Evolutionary conservation across 1,140 invertebrate genomes (phyloP).

Genomic region (Caerostris darwini): DNA sequence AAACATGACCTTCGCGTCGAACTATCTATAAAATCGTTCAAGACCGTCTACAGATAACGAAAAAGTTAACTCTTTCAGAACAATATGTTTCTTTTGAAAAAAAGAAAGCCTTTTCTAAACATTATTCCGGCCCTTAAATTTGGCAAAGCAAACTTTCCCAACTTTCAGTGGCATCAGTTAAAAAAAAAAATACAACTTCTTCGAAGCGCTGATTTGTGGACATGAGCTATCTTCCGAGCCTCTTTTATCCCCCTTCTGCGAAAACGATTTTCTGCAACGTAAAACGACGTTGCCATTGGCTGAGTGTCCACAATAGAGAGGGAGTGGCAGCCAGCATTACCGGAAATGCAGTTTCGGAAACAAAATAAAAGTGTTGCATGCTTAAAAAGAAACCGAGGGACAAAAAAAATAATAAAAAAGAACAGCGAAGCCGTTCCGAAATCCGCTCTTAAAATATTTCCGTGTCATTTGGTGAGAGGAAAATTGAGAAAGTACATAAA

Average conservation of each 20-base stretch:
- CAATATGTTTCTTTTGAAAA: no score
- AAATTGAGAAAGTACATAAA: conserved; percentile 59
- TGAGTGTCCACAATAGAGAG: conserved; percentile 43
- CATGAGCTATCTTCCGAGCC: conserved; percentile 10
- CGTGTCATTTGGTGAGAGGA: conserved; percentile 63
- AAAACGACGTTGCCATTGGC: background rate
- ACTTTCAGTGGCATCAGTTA: conserved; percentile 30
- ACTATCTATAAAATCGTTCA: no score
- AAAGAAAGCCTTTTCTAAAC: no score
- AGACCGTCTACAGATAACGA: no score
- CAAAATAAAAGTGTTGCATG: conserved; percentile 48
- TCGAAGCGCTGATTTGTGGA: conserved; percentile 61
- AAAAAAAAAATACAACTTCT: background rate
- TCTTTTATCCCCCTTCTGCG: background rate
- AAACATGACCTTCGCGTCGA: no score
- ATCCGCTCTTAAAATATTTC: conserved; percentile 75
- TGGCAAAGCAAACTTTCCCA: background rate
- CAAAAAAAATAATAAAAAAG: background rate
- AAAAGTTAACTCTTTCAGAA: no score
- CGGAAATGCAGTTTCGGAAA: conserved; percentile 14
- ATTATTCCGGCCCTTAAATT: background rate
- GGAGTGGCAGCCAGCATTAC: conserved; percentile 52
- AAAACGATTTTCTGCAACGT: conserved; percentile 44
- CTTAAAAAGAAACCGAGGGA: conserved; percentile 14
- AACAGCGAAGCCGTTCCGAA: conserved; percentile 34